Base-by-base conservation (phyloP, 2,113 vertebrate genomes). In the Shinisaurus crocodilurus region DNA sequence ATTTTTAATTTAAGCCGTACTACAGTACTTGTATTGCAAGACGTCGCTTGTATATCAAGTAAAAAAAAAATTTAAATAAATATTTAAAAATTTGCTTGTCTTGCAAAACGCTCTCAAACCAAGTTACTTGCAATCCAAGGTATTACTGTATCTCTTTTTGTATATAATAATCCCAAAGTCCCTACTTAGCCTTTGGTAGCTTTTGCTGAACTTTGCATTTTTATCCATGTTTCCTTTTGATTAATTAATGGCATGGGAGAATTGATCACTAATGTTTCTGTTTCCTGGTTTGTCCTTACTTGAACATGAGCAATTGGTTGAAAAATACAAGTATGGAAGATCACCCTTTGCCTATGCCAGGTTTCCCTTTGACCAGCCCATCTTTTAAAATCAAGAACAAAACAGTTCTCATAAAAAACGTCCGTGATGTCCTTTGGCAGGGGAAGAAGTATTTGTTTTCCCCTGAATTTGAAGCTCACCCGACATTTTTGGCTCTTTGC, bases 191-290 rank as follows among this genome's bases (percentile, higher is more conserved):
- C 75, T 2, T 0, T 13, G 37, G 74, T 12, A 92, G 34, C 48
- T 90, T 40, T 8, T 65, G 25, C 5, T 72, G 63, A 85, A 57
- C 74, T 45, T 69, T 85, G 20, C 13, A 32, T 92, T 92, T 60
- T 72, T 93, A 85, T 25, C 34, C n/a, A 87, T 80, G 3, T 92
- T 93, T 88, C 87, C 63, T 75, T 93, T 75, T 84, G 83, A 93
- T 69, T 91, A 91, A 94, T 95, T 91, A 95, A 91, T 85, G n/a
- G 81, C 87, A 87, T 81, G 43, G 90, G 65, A 82, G 90, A 95
- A 94, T 92, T 6, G 45, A 91, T 94, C 32, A 32, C 60, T 87
- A 88, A 45, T 86, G 65, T 91, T 95, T 92, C 91, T 94, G 87
- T 94, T 94, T 92, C 79, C 91, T 82, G 91, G 50, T 74, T 72